A percentile compares a stretch with the other conserved stretches of the same genome.
phyloP scores from a whole-genome alignment of 2,113 vertebrate genomes.

The Callipepla californica region DNA sequence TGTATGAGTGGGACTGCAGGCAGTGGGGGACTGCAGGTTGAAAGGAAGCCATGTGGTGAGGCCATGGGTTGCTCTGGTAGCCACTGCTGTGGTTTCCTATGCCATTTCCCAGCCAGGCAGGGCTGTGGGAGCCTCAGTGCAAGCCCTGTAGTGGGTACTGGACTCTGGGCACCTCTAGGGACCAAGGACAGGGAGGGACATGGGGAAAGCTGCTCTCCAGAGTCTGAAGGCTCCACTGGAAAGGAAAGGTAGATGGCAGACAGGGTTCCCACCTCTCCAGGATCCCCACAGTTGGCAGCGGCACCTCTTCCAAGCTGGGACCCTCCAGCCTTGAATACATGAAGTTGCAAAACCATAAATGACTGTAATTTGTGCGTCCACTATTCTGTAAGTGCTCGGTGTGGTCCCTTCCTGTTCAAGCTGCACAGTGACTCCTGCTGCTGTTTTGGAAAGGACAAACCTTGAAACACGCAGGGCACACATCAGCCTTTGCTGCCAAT shows the following conservation, averaged over 20 bases:
- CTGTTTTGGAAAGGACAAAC: neutral
- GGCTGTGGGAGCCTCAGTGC: neutral
- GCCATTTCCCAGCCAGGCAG: neutral
- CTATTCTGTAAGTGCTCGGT: neutral
- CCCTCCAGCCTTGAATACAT: neutral
- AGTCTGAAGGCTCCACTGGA: neutral
- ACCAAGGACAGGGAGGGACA: neutral
- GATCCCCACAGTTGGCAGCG: neutral
- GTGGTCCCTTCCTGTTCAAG: neutral
- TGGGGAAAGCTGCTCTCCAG: neutral
- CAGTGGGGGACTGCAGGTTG: neutral
- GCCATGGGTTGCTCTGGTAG: neutral
- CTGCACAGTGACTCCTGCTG: neutral
- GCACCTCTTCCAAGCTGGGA: neutral
- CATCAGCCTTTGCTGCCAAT: neutral
- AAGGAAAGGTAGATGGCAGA: neutral
- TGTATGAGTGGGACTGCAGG: neutral
- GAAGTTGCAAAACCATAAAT: neutral
- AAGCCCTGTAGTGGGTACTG: neutral
- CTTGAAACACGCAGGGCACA: neutral
- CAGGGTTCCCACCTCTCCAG: neutral
- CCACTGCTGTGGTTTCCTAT: accelerated
- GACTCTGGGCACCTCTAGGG: neutral
- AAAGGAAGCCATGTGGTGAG: neutral
- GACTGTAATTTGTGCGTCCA: neutral